These are phyloP conservation scores for Typhlomys cinereus DNA, from an alignment of 2,113 vertebrate genomes.

Conservation along the genomic window DNA sequence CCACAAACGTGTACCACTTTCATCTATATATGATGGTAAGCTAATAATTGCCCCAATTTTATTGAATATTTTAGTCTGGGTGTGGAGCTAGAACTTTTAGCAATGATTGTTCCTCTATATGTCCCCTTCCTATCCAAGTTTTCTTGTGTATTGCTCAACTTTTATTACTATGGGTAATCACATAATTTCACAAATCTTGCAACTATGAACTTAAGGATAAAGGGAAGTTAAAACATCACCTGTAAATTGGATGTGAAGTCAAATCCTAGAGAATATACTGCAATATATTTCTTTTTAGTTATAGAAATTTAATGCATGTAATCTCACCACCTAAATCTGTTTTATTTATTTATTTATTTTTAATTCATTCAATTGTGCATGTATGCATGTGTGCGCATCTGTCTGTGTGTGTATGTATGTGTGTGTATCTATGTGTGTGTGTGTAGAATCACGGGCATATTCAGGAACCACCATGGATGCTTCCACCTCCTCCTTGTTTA, in stretches of 20 bases:
- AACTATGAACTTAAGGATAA: background rate
- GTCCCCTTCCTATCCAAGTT: background rate
- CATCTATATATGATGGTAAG: background rate
- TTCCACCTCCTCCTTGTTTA: too few species aligned
- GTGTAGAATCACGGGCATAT: too few species aligned
- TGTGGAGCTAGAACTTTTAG: background rate
- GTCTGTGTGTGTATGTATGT: too few species aligned
- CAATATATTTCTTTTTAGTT: background rate
- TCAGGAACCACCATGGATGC: too few species aligned
- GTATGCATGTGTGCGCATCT: too few species aligned
- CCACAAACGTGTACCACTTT: too few species aligned
- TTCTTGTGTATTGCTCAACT: background rate
- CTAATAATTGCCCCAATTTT: background rate
- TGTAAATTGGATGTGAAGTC: background rate
- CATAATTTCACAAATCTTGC: background rate
- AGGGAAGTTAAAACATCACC: background rate
- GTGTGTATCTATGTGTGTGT: too few species aligned
- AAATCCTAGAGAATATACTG: background rate
- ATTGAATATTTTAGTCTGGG: background rate
- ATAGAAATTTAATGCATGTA: background rate
- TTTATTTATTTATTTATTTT: too few species aligned
- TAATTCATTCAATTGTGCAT: too few species aligned
- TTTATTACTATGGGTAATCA: background rate
- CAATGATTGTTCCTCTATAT: background rate
- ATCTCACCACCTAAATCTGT: background rate